Base-by-base conservation (phyloP, 2,888 invertebrate genomes). In the Acronicta alni region DNA sequence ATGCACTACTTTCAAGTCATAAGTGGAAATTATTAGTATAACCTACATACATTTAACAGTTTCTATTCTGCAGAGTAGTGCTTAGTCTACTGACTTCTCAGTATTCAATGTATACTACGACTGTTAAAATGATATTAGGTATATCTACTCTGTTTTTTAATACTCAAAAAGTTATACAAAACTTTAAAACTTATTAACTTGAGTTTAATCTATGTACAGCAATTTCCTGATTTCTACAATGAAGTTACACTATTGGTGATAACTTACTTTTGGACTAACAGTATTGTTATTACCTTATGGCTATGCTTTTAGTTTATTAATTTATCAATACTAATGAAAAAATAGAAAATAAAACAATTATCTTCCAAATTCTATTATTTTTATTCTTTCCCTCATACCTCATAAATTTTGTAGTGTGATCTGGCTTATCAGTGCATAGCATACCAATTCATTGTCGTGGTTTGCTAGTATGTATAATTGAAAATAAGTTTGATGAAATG, bases 1-100 rank as follows among this genome's bases (percentile, higher is more conserved):
- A 69, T 87, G 84, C 63, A 81, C 86, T 85, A 88, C 87, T 89
- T 91, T 88, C 81, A 82, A 87, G 75, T 79, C 66, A 75, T 52
- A 45, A 79, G 71, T 83, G 70, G 76, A 83, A 77, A 80, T 70
- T 80, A 67, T 72, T 63, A 67, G 54, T 77, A 79, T 84, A 86
- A 84, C 83, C 83, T 83, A 78, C 70, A 76, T 80, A 69, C 23
- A 45, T 41, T 58, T 17, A 57, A 47, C 43, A 67, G 43, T 67
- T 61, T 57, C 44, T 60, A 5, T 23, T 18, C 17, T 42, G 16
- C 12, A 12, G 12, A 30, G 26, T 26, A 26, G 26, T 26, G 26
- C 23, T 52, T 44, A 15, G 55, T 47, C 46, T 54, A 16, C 53
- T 59, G 15, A 35, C 7, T 41, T 38, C 47, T 5, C 26, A 18